Evolutionary conservation across 2,797 vertebrate genomes (phyloP).

Genomic region (Enteromius treurensis): DNA sequence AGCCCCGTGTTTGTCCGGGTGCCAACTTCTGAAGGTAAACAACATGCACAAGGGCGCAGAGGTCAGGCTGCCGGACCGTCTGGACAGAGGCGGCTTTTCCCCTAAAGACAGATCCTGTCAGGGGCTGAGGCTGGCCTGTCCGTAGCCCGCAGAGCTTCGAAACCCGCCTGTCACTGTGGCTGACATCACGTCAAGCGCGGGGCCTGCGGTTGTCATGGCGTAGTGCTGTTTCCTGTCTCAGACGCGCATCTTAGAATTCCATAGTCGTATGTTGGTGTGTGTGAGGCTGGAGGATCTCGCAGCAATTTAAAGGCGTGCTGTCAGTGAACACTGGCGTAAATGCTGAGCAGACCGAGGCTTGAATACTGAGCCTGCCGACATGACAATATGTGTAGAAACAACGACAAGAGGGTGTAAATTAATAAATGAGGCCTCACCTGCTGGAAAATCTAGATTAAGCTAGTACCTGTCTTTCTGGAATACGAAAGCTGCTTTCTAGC

Average conservation of each 20-base stretch:
- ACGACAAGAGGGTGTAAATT: slow-evolving; percentile 38
- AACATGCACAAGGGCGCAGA: slow-evolving; percentile 69
- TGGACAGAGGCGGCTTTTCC: slow-evolving; percentile 66
- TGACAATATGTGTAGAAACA: slow-evolving; percentile 18
- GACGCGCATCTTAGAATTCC: slow-evolving; percentile 64
- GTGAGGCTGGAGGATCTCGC: slow-evolving; percentile 29
- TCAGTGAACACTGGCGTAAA: slow-evolving; percentile 16
- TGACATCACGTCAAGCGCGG: slow-evolving; percentile 68
- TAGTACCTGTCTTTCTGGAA: not conserved
- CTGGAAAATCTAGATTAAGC: not conserved
- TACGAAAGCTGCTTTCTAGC: not conserved
- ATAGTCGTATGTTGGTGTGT: slow-evolving; percentile 48
- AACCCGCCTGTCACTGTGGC: slow-evolving; percentile 65
- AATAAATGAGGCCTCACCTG: slow-evolving; percentile 31
- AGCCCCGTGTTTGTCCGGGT: slow-evolving; percentile 57
- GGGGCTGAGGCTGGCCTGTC: slow-evolving; percentile 69
- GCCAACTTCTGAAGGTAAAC: slow-evolving; percentile 74
- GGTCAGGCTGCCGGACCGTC: slow-evolving; percentile 70
- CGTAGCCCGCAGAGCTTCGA: slow-evolving; percentile 62
- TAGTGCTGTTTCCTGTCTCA: slow-evolving; percentile 61
- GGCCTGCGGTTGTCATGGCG: slow-evolving; percentile 67
- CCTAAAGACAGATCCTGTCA: slow-evolving; percentile 73
- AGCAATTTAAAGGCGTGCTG: slow-evolving; percentile 34
- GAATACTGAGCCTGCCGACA: slow-evolving; percentile 14
- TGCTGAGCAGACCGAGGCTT: not conserved